Conservation (phyloP, 1,140 invertebrate species). For the Drosophila pandora region DNA sequence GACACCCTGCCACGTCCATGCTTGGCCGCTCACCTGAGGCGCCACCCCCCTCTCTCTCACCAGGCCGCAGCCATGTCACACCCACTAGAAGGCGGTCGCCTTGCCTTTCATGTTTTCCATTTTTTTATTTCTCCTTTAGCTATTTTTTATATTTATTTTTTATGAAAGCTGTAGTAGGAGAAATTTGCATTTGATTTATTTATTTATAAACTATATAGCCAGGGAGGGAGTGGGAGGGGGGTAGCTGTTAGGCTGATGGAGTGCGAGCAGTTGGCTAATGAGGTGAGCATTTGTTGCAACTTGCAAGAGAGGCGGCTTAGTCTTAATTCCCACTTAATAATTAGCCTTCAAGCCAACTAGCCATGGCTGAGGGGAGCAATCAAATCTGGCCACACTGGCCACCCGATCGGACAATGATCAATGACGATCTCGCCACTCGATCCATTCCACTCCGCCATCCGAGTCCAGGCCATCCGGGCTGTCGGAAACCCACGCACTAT, state of each 20-base stretch:
- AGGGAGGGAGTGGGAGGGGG: neutral
- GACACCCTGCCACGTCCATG: conserved; percentile 32
- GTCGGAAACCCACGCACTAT: conserved; percentile 29
- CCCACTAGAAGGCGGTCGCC: conserved; percentile 52
- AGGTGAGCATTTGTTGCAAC: neutral
- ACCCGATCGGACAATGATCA: conserved; percentile 42
- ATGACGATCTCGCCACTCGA: conserved; percentile 36
- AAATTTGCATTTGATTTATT: conserved; percentile 32
- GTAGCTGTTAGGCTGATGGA: neutral
- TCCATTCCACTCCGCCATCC: conserved; percentile 1
- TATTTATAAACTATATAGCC: conserved; percentile 79
- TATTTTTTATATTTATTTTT: conserved; percentile 63
- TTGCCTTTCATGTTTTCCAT: conserved; percentile 45
- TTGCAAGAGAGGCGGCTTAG: no score
- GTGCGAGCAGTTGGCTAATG: conserved; percentile 20
- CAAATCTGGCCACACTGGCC: conserved; percentile 18
- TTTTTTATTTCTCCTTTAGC: conserved; percentile 16
- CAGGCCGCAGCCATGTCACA: conserved; percentile 48
- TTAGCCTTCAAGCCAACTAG: no score
- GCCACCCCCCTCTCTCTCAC: neutral
- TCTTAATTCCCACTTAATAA: no score
- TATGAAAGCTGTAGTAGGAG: no score
- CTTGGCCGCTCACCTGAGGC: conserved; percentile 75
- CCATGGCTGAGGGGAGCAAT: no score
- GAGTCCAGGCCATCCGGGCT: conserved; percentile 1